Conservation (phyloP, 2,113 vertebrate genomes). For the Oenanthe melanoleuca region DNA sequence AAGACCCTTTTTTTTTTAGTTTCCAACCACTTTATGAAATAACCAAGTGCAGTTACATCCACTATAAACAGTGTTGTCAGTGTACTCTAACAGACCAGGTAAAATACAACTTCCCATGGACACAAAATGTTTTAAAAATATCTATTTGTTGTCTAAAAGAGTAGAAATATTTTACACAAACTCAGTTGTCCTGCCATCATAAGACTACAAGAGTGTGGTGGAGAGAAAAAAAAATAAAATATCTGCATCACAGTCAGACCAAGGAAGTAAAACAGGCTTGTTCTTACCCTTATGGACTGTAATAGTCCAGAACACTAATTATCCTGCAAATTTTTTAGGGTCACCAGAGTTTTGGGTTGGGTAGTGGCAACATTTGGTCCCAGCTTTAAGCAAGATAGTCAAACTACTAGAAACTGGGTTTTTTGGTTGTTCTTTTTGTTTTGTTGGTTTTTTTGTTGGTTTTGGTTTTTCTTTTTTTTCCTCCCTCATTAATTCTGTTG, state of each 20-base stretch:
- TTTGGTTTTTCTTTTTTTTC: too few relatives aligned
- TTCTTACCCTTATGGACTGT: not conserved
- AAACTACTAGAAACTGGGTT: not conserved
- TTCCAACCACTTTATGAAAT: not conserved
- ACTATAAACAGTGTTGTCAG: not conserved
- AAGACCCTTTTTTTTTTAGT: not conserved
- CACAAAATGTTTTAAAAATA: not conserved
- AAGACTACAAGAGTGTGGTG: fast-evolving
- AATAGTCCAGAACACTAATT: not conserved
- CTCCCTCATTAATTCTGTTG: not conserved
- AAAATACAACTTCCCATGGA: not conserved
- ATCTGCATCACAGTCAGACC: not conserved
- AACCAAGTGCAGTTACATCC: not conserved
- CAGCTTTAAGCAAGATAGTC: not conserved
- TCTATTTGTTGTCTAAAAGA: not conserved
- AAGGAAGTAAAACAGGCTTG: fast-evolving
- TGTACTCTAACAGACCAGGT: not conserved
- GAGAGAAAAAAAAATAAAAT: not conserved
- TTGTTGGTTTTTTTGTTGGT: too few relatives aligned
- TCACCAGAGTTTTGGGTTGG: not conserved
- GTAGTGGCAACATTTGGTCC: fast-evolving
- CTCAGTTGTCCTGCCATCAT: not conserved
- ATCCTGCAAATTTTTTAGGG: not conserved
- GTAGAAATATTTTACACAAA: not conserved
- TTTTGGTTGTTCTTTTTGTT: too few relatives aligned